phyloP scores from a whole-genome alignment of 2,888 invertebrate genomes.

The Ctena decussata region DNA sequence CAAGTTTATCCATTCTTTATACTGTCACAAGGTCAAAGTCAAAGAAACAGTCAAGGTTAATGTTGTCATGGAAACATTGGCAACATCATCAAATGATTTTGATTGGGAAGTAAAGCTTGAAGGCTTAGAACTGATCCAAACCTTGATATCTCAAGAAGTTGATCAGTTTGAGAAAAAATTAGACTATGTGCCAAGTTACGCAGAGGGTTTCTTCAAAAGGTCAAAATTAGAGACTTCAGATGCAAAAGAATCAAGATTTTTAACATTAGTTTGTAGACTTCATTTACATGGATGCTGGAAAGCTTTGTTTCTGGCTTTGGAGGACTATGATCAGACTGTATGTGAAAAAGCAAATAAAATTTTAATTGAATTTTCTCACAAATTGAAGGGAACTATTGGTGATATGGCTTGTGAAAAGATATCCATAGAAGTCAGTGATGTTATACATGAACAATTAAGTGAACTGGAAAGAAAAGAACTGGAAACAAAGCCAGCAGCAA shows the following conservation, averaged over 20 bases:
- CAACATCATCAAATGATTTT: slow-evolving; percentile 69
- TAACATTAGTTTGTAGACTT: neutral
- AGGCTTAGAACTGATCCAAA: slow-evolving; percentile 69
- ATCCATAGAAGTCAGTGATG: neutral
- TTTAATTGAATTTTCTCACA: neutral
- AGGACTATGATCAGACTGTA: slow-evolving; percentile 68
- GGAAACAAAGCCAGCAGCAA: too few species aligned
- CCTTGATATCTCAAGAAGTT: slow-evolving; percentile 35
- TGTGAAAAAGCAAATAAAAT: slow-evolving; percentile 42
- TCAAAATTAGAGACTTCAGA: neutral
- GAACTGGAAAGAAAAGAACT: too few species aligned
- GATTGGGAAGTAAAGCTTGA: slow-evolving; percentile 82
- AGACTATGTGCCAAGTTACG: slow-evolving; percentile 32
- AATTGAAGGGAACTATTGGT: neutral
- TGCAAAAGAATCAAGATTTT: neutral
- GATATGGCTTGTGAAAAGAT: neutral
- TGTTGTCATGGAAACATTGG: slow-evolving; percentile 24
- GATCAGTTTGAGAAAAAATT: neutral
- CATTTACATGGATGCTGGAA: slow-evolving; percentile 21
- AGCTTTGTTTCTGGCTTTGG: slow-evolving; percentile 35
- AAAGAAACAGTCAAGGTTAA: neutral
- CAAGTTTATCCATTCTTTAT: slow-evolving; percentile 50
- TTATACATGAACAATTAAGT: neutral
- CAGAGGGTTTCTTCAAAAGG: neutral
- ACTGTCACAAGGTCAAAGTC: slow-evolving; percentile 13